Evolutionary conservation across 2,888 invertebrate species (phyloP).

Genomic region (Zele albiditarsus): DNA sequence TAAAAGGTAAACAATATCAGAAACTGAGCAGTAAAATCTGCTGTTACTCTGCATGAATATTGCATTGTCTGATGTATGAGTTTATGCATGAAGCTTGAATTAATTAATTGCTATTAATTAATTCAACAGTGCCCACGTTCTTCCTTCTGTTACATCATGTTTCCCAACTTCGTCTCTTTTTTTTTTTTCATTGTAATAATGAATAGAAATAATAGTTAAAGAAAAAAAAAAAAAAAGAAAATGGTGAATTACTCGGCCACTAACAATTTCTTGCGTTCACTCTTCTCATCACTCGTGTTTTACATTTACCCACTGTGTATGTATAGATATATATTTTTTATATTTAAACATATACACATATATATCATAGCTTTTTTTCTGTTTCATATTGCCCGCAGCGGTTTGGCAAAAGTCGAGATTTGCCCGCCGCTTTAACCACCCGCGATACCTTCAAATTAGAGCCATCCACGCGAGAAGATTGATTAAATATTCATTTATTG

Average conservation of each 20-base stretch:
- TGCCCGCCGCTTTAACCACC: slow-evolving; percentile 39
- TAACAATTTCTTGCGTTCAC: neutral
- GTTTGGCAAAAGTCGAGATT: slow-evolving; percentile 35
- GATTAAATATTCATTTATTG: slow-evolving; percentile 69
- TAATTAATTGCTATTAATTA: neutral
- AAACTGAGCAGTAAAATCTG: no score
- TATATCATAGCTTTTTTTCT: slow-evolving; percentile 5
- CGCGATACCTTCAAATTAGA: slow-evolving; percentile 62
- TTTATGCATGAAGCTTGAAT: neutral
- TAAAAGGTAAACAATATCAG: no score
- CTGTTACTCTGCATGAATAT: no score
- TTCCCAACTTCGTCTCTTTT: neutral
- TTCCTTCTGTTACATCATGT: neutral
- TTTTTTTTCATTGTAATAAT: neutral
- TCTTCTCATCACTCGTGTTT: slow-evolving; percentile 5
- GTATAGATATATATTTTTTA: neutral
- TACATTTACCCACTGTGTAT: neutral
- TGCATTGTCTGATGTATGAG: no score
- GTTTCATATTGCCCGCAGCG: neutral
- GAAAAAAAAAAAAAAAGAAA: neutral
- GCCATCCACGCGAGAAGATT: slow-evolving; percentile 66
- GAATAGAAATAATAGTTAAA: neutral
- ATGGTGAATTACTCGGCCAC: neutral
- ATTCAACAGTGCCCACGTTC: neutral
- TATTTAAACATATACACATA: neutral